These are phyloP conservation scores for Clarias fuscus DNA, from an alignment of 2,797 vertebrate species.

Conservation along the genomic window DNA sequence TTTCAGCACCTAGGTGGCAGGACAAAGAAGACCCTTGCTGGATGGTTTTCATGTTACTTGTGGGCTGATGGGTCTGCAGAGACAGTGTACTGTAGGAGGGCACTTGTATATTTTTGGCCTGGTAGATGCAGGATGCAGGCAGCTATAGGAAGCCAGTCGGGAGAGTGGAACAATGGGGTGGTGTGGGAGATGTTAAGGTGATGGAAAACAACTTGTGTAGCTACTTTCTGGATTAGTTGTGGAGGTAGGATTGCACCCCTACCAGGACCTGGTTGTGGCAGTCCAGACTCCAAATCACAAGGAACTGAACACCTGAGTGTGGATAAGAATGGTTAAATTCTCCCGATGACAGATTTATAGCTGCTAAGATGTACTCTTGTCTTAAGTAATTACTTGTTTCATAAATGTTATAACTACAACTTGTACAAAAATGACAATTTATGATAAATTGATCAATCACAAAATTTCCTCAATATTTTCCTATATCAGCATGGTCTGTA, in stretches of 20 bases:
- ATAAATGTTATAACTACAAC: not conserved
- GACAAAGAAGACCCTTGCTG: not conserved
- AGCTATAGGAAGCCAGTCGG: not conserved
- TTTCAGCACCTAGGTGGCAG: not conserved
- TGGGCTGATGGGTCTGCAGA: not conserved
- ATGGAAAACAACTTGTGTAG: not conserved
- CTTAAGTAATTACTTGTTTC: not conserved
- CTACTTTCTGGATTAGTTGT: not conserved
- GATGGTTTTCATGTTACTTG: not conserved
- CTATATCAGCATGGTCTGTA: not conserved
- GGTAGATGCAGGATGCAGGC: not conserved
- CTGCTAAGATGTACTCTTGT: not conserved
- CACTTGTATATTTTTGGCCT: not conserved
- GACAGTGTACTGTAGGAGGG: not conserved
- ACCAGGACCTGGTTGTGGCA: not conserved
- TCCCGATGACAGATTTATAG: not conserved
- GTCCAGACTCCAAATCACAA: not conserved
- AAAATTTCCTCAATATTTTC: not conserved
- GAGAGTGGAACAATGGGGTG: not conserved
- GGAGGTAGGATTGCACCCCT: not conserved
- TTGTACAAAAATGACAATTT: not conserved
- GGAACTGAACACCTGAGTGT: not conserved
- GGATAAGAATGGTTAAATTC: not conserved
- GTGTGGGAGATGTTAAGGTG: not conserved
- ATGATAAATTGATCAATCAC: not conserved